Conservation (phyloP, 92 coral and sea anemone species). For the Montipora capitata region DNA sequence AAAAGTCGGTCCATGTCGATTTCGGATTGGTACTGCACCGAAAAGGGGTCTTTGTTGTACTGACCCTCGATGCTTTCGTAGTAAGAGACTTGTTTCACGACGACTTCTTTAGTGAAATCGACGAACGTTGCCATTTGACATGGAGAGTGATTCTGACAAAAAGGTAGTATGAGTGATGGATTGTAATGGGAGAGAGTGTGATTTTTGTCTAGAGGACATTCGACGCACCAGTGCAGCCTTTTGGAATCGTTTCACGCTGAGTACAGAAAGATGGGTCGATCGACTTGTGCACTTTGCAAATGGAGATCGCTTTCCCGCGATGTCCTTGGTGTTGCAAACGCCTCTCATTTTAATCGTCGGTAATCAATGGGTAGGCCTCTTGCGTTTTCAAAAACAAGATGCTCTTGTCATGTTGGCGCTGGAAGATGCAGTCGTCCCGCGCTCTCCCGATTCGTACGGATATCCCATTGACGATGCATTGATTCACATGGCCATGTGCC, state of each 20-base stretch:
- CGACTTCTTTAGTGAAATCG: not conserved
- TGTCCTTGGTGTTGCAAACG: not conserved
- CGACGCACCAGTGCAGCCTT: not conserved
- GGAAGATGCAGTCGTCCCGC: not conserved
- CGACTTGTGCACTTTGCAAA: not conserved
- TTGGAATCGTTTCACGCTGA: not conserved
- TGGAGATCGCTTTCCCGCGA: not conserved
- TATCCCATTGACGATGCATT: not conserved
- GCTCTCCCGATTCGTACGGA: not conserved
- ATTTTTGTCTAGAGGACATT: not conserved
- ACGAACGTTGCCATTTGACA: not conserved
- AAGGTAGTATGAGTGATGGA: not conserved
- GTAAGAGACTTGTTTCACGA: not conserved
- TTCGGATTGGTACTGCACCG: not conserved
- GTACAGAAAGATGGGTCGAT: not conserved
- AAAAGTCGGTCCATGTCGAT: not conserved
- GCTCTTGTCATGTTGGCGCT: not conserved
- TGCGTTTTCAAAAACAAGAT: not conserved
- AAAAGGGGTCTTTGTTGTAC: conserved; percentile 6
- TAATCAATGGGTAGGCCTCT: conserved; percentile 2
- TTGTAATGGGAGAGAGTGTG: not conserved
- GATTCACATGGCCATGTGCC: not conserved
- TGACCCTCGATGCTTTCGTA: not conserved
- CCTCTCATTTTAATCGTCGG: not conserved
- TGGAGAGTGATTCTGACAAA: too few relatives aligned